A percentile compares a stretch with the other conserved stretches of the same genome.
Evolutionary conservation across 1,140 invertebrate genomes (phyloP).

Genomic region (Adelges cooleyi): DNA sequence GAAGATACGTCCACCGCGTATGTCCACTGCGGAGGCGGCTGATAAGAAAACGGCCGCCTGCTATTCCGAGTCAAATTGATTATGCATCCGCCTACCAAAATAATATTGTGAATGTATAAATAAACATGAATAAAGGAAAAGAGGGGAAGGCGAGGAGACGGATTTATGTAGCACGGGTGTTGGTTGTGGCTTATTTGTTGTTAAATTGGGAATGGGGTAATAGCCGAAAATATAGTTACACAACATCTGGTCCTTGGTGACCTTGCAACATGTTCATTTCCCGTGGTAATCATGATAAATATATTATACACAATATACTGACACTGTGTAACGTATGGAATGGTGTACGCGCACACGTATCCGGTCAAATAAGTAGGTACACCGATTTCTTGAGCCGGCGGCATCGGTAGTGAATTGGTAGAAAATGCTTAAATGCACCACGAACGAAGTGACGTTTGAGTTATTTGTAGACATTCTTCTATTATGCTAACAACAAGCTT

Average conservation of each 20-base stretch:
- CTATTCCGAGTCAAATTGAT: slow-evolving; percentile 16
- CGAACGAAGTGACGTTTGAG: no score
- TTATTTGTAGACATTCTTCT: no score
- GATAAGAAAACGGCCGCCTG: not conserved
- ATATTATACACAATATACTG: not conserved
- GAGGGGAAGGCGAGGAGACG: no score
- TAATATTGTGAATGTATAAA: not conserved
- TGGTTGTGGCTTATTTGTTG: slow-evolving; percentile 9
- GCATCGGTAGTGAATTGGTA: no score
- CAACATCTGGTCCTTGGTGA: slow-evolving; percentile 26
- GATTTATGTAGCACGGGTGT: slow-evolving; percentile 2
- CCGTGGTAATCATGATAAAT: slow-evolving; percentile 1
- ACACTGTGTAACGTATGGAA: not conserved
- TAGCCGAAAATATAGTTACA: slow-evolving; percentile 25
- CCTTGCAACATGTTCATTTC: slow-evolving; percentile 18
- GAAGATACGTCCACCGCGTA: not conserved
- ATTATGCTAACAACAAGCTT: no score
- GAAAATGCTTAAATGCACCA: no score
- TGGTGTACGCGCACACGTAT: not conserved
- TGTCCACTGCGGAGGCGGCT: not conserved
- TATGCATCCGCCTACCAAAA: not conserved
- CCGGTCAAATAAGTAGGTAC: not conserved
- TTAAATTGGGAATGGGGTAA: slow-evolving; percentile 22
- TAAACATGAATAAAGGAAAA: not conserved
- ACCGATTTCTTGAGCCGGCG: not conserved